phyloP scores from a whole-genome alignment of 2,888 invertebrate genomes.

The Mimachlamys varia region DNA sequence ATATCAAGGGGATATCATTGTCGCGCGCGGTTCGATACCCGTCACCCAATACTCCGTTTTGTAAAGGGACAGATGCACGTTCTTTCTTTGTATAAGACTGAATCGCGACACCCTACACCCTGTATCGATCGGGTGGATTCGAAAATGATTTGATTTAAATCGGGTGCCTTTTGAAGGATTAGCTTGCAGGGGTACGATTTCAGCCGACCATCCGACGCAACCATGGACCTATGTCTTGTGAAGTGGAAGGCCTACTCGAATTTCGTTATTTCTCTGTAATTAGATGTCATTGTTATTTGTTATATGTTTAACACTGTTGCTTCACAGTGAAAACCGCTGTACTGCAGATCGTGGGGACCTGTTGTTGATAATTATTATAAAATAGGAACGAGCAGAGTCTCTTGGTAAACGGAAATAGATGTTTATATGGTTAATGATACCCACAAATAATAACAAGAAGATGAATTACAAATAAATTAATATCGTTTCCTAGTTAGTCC shows the following conservation, averaged over 20 bases:
- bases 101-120: not conserved
- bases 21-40: conserved; percentile 13
- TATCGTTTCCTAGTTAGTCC: not conserved
- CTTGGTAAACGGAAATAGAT: not conserved
- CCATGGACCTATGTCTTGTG: not conserved
- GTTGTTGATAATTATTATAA: no score
- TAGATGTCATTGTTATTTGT: not conserved
- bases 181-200: not conserved
- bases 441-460: not conserved
- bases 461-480: no score
- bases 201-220: not conserved
- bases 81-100: not conserved
- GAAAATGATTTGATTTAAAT: conserved; percentile 34
- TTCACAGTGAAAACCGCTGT: not conserved
- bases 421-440: not conserved
- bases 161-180: conserved; percentile 36
- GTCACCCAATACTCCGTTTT: not conserved
- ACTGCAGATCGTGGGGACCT: no score
- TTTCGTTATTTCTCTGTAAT: not conserved
- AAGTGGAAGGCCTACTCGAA: not conserved
- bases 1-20: conserved; percentile 9
- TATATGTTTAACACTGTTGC: not conserved
- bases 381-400: not conserved
- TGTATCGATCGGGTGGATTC: conserved; percentile 21
- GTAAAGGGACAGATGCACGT: conserved; percentile 16